Percentiles rank a stretch among this genome's conserved stretches.
Conservation (phyloP, 2,888 invertebrate species). For the Megaustenia siamemsis region DNA sequence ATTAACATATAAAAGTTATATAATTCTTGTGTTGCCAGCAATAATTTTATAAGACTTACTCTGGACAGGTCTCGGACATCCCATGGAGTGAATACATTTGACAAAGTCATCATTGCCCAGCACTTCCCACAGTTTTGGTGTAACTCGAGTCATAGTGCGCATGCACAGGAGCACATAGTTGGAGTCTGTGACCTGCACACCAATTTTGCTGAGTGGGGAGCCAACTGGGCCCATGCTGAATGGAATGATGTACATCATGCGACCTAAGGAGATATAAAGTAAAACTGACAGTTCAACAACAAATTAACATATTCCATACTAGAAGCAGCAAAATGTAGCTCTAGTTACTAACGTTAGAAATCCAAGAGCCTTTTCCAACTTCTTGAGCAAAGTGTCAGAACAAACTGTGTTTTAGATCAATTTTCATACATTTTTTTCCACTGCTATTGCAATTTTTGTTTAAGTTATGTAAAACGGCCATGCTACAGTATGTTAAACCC, state of each 20-base stretch:
- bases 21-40: background rate
- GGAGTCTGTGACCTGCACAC: conserved; percentile 96
- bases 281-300: background rate
- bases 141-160: conserved; percentile 98
- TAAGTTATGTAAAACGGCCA: no score
- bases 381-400: no score
- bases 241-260: conserved; percentile 98
- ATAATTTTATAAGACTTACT: conserved; percentile 81
- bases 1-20: background rate
- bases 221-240: conserved; percentile 99
- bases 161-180: conserved; percentile 98
- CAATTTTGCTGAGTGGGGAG: conserved; percentile 96
- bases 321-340: no score
- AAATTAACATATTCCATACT: no score
- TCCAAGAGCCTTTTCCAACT: no score
- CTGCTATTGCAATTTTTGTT: no score
- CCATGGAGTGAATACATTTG: conserved; percentile 95
- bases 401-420: no score
- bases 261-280: conserved; percentile 79
- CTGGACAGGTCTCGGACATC: conserved; percentile 86
- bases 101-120: conserved; percentile 86
- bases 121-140: conserved; percentile 83
- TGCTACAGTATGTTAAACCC: no score
- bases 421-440: no score
- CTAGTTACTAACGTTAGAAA: no score